These are phyloP conservation scores for Liopterus haemorrhoidalis DNA, from an alignment of 2,888 invertebrate genomes.

Conservation along the genomic window DNA sequence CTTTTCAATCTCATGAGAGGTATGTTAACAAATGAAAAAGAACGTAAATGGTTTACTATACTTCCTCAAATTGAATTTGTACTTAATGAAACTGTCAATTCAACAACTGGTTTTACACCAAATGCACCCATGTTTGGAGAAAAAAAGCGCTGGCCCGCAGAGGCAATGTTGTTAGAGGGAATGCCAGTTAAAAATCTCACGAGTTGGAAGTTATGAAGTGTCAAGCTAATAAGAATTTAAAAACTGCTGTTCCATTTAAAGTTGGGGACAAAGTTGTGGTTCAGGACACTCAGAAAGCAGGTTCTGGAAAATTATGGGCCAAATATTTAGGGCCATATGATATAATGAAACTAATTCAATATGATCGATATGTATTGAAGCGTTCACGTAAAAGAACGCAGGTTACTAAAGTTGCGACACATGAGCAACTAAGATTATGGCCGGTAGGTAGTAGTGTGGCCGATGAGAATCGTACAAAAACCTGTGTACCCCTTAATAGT, in stretches of 20 bases:
- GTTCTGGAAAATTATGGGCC: conserved; percentile 8
- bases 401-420: too few species aligned
- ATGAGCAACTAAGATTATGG: too few species aligned
- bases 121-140: conserved; percentile 5
- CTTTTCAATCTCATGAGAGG: conserved; percentile 14
- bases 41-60: conserved; percentile 8
- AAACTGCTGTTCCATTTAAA: conserved; percentile 4
- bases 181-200: neutral
- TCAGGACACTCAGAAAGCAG: conserved; percentile 14
- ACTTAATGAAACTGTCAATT: conserved; percentile 9
- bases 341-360: conserved; percentile 9
- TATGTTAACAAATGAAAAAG: conserved; percentile 8
- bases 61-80: conserved; percentile 12
- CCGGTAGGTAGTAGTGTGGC: too few species aligned
- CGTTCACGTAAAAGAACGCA: too few species aligned
- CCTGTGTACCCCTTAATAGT: too few species aligned
- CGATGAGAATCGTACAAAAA: too few species aligned
- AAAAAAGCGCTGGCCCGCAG: conserved; percentile 7
- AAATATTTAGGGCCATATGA: neutral
- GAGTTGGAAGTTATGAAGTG: too few species aligned
- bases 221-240: too few species aligned
- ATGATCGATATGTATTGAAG: conserved; percentile 22
- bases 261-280: conserved; percentile 14
- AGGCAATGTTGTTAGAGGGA: conserved; percentile 6
- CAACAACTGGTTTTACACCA: conserved; percentile 8